Evolutionary conservation across 2,113 vertebrate species (phyloP), one percentile per base, ranked within the genome.

Genomic region (Myocastor coypus): DNA sequence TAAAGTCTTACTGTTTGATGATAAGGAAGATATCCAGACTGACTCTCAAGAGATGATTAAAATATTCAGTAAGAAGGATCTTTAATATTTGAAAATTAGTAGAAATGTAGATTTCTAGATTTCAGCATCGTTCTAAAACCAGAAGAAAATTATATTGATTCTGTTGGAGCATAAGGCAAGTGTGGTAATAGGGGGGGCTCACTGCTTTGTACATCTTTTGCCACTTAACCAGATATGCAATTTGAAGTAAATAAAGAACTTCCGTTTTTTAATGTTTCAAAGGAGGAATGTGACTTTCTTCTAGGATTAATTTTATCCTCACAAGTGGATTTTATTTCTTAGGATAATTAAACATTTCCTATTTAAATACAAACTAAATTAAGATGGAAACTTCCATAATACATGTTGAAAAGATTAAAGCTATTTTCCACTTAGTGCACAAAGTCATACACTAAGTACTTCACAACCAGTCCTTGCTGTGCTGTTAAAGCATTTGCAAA

Each of bases 401-500:
- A 66, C 83, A 68, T 89, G 26, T 42, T 82, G 26, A n/a, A 24
- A 88, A 86, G 5, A 59, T 8, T 50, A 1, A 32, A 87, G 22
- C 37, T 50, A 32, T 64, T 92, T 78, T 59, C 30, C 24, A 28
- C 16, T 73, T 22, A 64, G 30, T 68, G 24, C 28, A 8, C 28
- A 4, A 75, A 34, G n/a, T 69, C 2, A 1, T 11, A 46, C 5
- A 40, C 28, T 63, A 61, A 94, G 50, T 46, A 28, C 20, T 52
- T 83, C 59, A 83, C 10, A 16, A 26, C 46, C 57, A 46, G 37
- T 73, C 85, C 82, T 57, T 66, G 24, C 82, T 81, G 50, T 52
- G 22, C 8, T 55, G 69, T 94, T 68, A 69, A 57, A 88, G 26
- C 71, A 81, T 83, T 95, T 96, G 84, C 83, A 97, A 93, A 59